phyloP scores from a whole-genome alignment of 2,797 vertebrate genomes.

The Cryptoprocta ferox region DNA sequence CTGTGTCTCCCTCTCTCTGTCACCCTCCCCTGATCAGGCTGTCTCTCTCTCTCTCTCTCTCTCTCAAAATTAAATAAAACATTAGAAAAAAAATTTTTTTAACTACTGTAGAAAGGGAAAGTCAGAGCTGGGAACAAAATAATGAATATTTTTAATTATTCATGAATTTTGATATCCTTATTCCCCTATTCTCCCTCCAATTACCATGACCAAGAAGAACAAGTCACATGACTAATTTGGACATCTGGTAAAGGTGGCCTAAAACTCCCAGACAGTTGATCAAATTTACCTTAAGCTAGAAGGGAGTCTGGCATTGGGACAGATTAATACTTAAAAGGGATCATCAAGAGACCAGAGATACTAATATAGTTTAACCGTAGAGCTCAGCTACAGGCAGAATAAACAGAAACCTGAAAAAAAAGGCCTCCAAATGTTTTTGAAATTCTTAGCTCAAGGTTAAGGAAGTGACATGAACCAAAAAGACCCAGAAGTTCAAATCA shows the following conservation, averaged over 20 bases:
- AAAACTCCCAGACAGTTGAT: slow-evolving; percentile 10
- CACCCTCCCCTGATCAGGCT: too few species aligned
- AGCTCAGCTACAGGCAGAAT: not conserved
- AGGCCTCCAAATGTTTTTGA: not conserved
- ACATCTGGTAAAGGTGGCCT: not conserved
- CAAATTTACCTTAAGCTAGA: slow-evolving; percentile 42
- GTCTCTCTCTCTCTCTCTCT: too few species aligned
- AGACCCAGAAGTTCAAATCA: not conserved
- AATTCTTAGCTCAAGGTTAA: not conserved
- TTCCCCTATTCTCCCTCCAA: not conserved
- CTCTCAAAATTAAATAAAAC: too few species aligned
- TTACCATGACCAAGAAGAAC: slow-evolving; percentile 1
- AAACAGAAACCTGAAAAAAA: not conserved
- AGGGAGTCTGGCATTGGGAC: not conserved
- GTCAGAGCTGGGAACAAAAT: not conserved
- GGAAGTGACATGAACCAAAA: slow-evolving; percentile 5
- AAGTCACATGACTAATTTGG: not conserved
- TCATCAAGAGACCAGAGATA: not conserved
- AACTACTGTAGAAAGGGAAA: not conserved
- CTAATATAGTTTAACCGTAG: not conserved
- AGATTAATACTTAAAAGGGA: not conserved
- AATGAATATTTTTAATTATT: slow-evolving; percentile 2
- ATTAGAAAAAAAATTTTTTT: too few species aligned
- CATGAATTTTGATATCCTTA: not conserved
- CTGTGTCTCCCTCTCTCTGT: too few species aligned